A percentile compares a stretch with the other conserved stretches of the same genome.
These are phyloP conservation scores for Heterochromis multidens DNA, from an alignment of 2,113 vertebrate species.

Conservation along the genomic window DNA sequence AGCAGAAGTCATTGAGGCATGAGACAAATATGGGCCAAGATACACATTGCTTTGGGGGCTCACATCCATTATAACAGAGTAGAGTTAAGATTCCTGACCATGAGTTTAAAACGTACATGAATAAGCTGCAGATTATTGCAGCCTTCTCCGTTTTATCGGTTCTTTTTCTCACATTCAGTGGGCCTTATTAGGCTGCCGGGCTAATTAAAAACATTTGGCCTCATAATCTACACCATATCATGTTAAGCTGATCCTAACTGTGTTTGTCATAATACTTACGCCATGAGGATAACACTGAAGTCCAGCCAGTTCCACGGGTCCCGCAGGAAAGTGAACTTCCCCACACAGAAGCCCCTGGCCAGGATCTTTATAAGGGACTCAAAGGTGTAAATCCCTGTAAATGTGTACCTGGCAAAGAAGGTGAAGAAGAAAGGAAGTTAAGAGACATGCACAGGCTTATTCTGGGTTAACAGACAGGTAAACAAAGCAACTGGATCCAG, in stretches of 20 bases:
- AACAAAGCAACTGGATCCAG: background rate
- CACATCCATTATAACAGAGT: slow-evolving; percentile 28
- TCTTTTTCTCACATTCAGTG: background rate
- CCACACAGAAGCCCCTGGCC: slow-evolving; percentile 96
- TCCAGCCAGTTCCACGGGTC: slow-evolving; percentile 99
- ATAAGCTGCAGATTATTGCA: background rate
- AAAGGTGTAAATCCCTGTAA: slow-evolving; percentile 99
- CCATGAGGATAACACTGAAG: slow-evolving; percentile 98
- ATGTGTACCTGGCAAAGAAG: slow-evolving; percentile 85
- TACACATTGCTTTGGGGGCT: background rate
- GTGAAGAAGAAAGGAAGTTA: background rate
- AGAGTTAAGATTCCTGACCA: background rate
- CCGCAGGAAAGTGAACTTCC: slow-evolving; percentile 94
- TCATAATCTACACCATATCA: slow-evolving; percentile 32
- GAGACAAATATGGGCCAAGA: slow-evolving; percentile 9
- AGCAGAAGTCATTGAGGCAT: slow-evolving; percentile 5
- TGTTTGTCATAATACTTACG: slow-evolving; percentile 83
- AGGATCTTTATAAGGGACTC: slow-evolving; percentile 98
- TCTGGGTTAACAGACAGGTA: background rate
- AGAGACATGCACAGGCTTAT: background rate
- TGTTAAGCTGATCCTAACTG: slow-evolving; percentile 22
- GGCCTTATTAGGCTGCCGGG: background rate
- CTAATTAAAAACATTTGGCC: slow-evolving; percentile 29
- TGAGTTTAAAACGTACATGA: background rate
- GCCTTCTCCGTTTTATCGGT: background rate